These are phyloP conservation scores for Xenopus petersii DNA, from an alignment of 2,797 vertebrate species.

Conservation along the genomic window DNA sequence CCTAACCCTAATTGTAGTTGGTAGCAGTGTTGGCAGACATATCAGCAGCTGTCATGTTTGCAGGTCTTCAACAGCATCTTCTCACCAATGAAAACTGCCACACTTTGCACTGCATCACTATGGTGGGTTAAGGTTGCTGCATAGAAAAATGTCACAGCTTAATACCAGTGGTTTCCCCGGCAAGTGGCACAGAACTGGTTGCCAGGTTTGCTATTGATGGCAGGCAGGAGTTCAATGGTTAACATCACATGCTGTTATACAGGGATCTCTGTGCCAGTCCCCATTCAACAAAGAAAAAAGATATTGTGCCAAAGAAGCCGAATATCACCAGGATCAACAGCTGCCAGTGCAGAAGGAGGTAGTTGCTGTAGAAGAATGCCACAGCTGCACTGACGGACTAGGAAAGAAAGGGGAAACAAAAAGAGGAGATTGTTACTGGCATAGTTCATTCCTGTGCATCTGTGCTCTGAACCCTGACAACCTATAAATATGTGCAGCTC, in stretches of 20 bases:
- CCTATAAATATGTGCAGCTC: constrained; percentile 30
- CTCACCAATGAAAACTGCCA: too few relatives aligned
- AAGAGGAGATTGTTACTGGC: neutral
- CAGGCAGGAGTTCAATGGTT: neutral
- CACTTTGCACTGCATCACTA: too few relatives aligned
- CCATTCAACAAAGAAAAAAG: constrained; percentile 86
- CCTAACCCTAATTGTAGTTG: too few relatives aligned
- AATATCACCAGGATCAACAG: too few relatives aligned
- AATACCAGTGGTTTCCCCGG: neutral
- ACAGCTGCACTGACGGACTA: constrained; percentile 92
- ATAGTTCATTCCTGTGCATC: constrained; percentile 11
- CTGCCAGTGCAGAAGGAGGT: too few relatives aligned
- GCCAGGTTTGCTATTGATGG: too few relatives aligned
- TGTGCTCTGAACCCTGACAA: constrained; percentile 6
- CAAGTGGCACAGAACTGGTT: constrained; percentile 11
- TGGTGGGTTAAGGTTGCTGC: too few relatives aligned
- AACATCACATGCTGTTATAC: constrained; percentile 82
- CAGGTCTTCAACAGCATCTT: too few relatives aligned
- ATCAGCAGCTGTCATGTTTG: too few relatives aligned
- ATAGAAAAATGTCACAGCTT: too few relatives aligned
- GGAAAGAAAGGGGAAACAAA: neutral
- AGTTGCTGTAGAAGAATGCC: constrained; percentile 86
- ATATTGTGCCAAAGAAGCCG: constrained; percentile 79
- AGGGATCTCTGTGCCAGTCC: constrained; percentile 68
- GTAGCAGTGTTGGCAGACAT: too few relatives aligned